Evolutionary conservation across 2,113 vertebrate species (phyloP), one percentile per base, ranked within the genome.

Genomic region (Calyptomena viridis): DNA sequence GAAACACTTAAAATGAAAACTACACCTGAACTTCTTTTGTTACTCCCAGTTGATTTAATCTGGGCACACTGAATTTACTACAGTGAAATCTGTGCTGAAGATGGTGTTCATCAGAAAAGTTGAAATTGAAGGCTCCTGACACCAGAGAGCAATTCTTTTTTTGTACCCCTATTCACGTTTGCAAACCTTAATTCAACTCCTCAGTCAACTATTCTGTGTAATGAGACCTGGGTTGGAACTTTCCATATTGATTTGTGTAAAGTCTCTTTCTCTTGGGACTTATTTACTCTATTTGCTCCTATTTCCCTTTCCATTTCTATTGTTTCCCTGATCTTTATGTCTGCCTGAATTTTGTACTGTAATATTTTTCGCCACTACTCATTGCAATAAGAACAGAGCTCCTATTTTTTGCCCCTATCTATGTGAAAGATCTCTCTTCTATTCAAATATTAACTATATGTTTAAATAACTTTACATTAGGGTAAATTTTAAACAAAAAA

Each of bases 241-340:
- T 95, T 92, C 73, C 23, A 14, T 75, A 92, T 87, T 92, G 92
- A 93, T 96, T 95, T 90, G 28, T 86, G 55, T 64, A 83, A 94
- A 95, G 31, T 60, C 37, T 78, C 14, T 87, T 94, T 69, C 64
- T 84, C 69, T 58, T 68, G 58, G 44, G 66, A 82, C 44, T 68
- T 94, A 84, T 81, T 96, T 96, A 81, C 93, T 89, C 59, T 82
- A 25, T 69, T 78, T 80, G 25, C 9, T 46, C 22, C 15, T 73
- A 18, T 7, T 90, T 74, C 35, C 28, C 11, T 92, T 33, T 86
- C 46, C 85, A 8, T 82, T 92, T 74, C 73, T 94, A 56, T 84
- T 87, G 66, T 92, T 92, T 94, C 69, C 37, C 25, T 60, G 56
- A 67, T 95, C 63, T 88, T 95, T 88, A 75, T 93, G 16, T 74